Evolutionary conservation across 2,888 invertebrate species (phyloP).

Genomic region (Andrena praecox): DNA sequence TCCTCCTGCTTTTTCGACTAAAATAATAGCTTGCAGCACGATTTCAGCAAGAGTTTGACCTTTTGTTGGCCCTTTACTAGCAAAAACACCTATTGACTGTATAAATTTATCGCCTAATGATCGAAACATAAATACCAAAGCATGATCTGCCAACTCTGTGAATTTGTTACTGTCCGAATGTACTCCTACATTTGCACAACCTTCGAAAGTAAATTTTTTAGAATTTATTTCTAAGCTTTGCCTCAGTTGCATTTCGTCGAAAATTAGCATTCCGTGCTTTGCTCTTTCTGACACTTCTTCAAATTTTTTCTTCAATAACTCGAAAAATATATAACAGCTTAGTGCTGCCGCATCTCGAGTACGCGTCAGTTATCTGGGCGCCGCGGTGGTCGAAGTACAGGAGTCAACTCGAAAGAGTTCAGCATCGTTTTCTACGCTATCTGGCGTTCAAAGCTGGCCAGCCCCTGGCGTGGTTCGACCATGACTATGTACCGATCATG

Average conservation of each 20-base stretch:
- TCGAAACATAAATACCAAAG: conserved; percentile 3
- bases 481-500: too few species aligned
- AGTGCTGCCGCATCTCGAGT: too few species aligned
- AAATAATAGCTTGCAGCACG: background rate
- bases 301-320: too few species aligned
- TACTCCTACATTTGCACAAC: background rate
- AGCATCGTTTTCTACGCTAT: too few species aligned
- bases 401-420: too few species aligned
- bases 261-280: too few species aligned
- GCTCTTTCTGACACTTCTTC: too few species aligned
- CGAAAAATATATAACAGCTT: too few species aligned
- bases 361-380: too few species aligned
- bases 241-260: background rate
- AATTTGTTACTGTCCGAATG: background rate
- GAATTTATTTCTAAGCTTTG: background rate
- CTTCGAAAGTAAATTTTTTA: background rate
- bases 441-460: too few species aligned
- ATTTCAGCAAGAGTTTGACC: background rate
- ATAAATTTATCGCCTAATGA: conserved; percentile 3
- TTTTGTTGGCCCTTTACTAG: background rate
- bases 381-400: too few species aligned
- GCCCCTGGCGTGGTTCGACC: too few species aligned
- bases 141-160: background rate
- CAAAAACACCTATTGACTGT: background rate
- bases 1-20: background rate